These are phyloP conservation scores for Dichetophora obliterata DNA, from an alignment of 2,888 invertebrate species.

Conservation along the genomic window DNA sequence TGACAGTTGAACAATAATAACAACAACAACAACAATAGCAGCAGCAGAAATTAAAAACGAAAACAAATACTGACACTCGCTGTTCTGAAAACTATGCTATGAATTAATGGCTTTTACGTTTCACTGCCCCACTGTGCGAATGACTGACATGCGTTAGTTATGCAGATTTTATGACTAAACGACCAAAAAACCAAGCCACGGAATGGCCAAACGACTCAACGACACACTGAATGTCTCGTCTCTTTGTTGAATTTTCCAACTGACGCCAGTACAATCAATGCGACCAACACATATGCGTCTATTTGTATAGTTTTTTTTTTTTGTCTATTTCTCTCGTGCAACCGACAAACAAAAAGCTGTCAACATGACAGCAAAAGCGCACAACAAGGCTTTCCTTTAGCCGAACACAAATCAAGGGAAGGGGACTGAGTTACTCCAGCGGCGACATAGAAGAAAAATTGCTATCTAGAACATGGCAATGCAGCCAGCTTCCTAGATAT, in stretches of 20 bases:
- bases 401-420: too few relatives aligned
- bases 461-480: too few relatives aligned
- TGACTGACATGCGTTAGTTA: too few relatives aligned
- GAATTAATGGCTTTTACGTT: neutral
- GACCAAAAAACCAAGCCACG: neutral
- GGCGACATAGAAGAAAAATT: too few relatives aligned
- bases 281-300: constrained; percentile 31
- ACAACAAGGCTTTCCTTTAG: neutral
- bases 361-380: constrained; percentile 20
- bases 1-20: too few relatives aligned
- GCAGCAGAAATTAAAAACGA: neutral
- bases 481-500: neutral
- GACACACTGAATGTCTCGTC: neutral
- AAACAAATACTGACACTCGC: neutral
- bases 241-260: neutral
- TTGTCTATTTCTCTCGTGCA: neutral
- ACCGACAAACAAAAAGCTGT: constrained; percentile 11
- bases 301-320: neutral
- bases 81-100: neutral
- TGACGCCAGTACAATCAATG: constrained; percentile 14
- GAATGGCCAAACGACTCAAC: neutral
- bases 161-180: too few relatives aligned
- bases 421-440: too few relatives aligned
- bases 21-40: too few relatives aligned
- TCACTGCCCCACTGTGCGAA: too few relatives aligned